Evolutionary conservation across 2,888 invertebrate species (phyloP).

Genomic region (Pilophorus perplexus): DNA sequence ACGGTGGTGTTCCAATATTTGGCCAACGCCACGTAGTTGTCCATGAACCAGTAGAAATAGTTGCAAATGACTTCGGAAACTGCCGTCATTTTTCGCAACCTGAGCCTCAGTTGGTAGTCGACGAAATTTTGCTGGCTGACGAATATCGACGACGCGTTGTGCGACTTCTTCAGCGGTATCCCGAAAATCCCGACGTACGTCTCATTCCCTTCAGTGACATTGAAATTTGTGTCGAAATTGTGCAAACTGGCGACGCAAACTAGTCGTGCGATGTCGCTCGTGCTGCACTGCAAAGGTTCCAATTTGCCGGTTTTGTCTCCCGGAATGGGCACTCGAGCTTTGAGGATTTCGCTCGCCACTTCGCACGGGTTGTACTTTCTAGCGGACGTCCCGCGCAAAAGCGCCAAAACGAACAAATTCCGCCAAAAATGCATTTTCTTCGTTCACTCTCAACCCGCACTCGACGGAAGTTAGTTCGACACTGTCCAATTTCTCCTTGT

Average conservation of each 20-base stretch:
- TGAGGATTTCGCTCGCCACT: not conserved
- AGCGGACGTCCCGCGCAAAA: not conserved
- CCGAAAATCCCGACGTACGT: conserved; percentile 19
- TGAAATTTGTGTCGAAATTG: conserved; percentile 15
- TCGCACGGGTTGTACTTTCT: conserved; percentile 3
- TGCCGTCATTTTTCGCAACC: not conserved
- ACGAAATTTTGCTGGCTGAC: not conserved
- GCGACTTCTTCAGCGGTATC: not conserved
- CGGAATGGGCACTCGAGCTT: not conserved
- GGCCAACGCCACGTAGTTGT: not conserved
- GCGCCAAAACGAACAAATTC: not conserved
- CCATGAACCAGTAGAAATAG: not conserved
- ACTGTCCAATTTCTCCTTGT: too few relatives aligned
- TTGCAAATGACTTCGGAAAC: conserved; percentile 21
- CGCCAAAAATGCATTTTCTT: too few relatives aligned
- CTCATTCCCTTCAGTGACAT: not conserved
- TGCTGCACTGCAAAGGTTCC: not conserved
- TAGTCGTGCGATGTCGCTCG: not conserved
- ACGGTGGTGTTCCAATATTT: not conserved
- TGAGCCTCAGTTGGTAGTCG: not conserved
- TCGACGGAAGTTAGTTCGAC: too few relatives aligned
- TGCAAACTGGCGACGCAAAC: conserved; percentile 24
- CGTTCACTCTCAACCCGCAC: too few relatives aligned
- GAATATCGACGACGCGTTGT: not conserved
- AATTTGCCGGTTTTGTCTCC: not conserved